Conservation (phyloP, 2,113 vertebrate species). For the Conger conger region DNA sequence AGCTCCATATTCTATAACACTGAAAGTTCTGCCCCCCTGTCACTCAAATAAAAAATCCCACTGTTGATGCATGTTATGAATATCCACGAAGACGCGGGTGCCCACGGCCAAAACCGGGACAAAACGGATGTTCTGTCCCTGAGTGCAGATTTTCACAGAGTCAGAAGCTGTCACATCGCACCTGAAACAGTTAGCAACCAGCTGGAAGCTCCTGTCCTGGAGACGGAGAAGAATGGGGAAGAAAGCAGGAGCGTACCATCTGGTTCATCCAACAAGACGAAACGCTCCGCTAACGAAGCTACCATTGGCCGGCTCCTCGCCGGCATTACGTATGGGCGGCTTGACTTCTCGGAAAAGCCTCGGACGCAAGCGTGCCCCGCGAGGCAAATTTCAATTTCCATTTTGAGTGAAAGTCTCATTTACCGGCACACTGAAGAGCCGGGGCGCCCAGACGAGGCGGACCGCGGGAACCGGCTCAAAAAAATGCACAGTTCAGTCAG, state of each 20-base stretch:
- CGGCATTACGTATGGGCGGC: conserved; percentile 19
- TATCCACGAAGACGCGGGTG: not conserved
- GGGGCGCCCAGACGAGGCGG: not conserved
- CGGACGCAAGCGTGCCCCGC: not conserved
- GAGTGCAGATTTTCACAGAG: not conserved
- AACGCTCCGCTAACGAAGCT: not conserved
- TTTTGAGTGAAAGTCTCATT: conserved; percentile 6
- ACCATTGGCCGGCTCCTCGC: not conserved
- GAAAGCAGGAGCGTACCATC: not conserved
- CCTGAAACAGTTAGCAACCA: not conserved
- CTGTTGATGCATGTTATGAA: not conserved
- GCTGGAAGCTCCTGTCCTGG: not conserved
- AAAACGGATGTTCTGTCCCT: not conserved
- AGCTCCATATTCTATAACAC: too few species aligned
- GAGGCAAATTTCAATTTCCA: conserved; percentile 19
- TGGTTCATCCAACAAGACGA: not conserved
- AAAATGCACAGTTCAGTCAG: not conserved
- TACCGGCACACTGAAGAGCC: not conserved
- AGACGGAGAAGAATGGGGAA: not conserved
- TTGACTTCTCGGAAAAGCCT: not conserved
- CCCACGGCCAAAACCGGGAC: not conserved
- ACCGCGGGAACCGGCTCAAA: conserved; percentile 11
- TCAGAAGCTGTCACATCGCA: not conserved
- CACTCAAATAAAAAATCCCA: not conserved
- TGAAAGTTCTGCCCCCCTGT: too few species aligned